Evolutionary conservation across 2,113 vertebrate genomes (phyloP).

Genomic region (Crotalus viridis): DNA sequence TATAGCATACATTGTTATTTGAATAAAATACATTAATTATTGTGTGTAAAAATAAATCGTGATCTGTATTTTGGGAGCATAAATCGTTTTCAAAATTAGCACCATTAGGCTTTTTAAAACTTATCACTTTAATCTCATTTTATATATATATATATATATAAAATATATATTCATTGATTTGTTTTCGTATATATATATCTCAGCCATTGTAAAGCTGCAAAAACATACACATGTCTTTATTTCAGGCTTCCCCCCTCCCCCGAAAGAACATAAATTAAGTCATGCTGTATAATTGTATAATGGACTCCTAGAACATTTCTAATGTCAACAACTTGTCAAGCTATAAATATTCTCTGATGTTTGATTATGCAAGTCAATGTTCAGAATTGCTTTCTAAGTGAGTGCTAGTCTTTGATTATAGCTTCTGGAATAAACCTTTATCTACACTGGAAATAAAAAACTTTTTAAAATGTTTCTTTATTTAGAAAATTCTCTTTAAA

Average conservation of each 20-base stretch:
- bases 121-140: not conserved
- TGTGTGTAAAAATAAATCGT: not conserved
- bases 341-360: not conserved
- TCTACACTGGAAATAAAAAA: not conserved
- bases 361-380: not conserved
- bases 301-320: constrained; percentile 28
- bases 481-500: not conserved
- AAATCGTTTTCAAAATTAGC: not conserved
- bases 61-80: not conserved
- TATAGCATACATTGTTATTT: not conserved
- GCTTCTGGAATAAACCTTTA: not conserved
- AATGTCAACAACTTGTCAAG: constrained; percentile 1
- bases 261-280: constrained; percentile 31
- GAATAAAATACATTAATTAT: not conserved
- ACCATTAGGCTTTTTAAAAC: not conserved
- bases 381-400: not conserved
- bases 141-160: not conserved
- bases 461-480: not conserved
- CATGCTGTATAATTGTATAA: constrained; percentile 16
- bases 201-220: not conserved
- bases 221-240: not conserved
- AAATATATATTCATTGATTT: too few species aligned
- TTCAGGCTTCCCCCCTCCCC: not conserved
- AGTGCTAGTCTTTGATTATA: not conserved
- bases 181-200: too few species aligned